phyloP scores from a whole-genome alignment of 2,113 vertebrate species.

The Propithecus coquereli region DNA sequence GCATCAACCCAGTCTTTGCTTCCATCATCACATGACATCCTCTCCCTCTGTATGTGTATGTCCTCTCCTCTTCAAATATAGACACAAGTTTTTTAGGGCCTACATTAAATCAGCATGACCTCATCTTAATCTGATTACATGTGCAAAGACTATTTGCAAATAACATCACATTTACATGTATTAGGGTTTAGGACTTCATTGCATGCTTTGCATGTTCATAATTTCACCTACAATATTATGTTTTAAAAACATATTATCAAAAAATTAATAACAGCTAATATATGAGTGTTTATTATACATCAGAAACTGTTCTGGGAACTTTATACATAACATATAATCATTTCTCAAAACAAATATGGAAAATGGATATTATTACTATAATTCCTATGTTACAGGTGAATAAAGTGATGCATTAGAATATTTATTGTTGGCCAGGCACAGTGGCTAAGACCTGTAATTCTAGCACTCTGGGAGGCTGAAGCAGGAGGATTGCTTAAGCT shows the following conservation, averaged over 20 bases:
- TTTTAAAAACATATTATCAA: not conserved
- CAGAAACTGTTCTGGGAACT: not conserved
- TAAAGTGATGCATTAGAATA: not conserved
- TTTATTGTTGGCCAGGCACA: not conserved
- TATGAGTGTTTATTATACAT: not conserved
- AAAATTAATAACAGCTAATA: not conserved
- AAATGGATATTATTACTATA: not conserved
- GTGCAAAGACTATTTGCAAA: not conserved
- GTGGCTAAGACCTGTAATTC: too few relatives aligned
- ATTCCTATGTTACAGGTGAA: fast-evolving
- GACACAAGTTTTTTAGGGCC: not conserved
- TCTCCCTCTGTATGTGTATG: not conserved
- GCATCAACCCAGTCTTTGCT: not conserved
- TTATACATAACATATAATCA: not conserved
- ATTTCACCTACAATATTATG: not conserved
- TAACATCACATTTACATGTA: not conserved
- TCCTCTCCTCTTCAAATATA: not conserved
- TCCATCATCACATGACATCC: not conserved
- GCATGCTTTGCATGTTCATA: not conserved
- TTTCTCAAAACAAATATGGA: not conserved
- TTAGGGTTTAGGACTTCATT: not conserved
- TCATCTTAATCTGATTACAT: not conserved
- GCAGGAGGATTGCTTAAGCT: too few relatives aligned
- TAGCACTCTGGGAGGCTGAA: too few relatives aligned
- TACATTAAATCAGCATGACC: not conserved